Base-by-base conservation (phyloP, 2,113 vertebrate genomes). In the Melozone crissalis region DNA sequence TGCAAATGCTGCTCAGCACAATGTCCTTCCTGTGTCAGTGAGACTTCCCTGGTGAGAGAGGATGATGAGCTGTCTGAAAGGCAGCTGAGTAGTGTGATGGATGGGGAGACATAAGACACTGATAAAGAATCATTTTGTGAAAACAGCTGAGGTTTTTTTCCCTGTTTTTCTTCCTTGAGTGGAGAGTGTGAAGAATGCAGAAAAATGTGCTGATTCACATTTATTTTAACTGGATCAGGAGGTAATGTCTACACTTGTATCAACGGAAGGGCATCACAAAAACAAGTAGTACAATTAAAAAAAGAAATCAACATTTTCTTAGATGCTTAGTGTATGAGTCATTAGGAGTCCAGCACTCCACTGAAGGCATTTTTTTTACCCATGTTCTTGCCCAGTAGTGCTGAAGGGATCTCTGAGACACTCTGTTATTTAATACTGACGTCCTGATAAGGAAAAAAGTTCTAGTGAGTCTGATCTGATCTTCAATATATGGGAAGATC, bases 1-100 rank as follows among this genome's bases (percentile, higher is more conserved):
- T 62, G 76, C 39, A 72, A 33, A 41, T 0, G 3, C 37, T 76
- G 37, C 44, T 76, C 0, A 0, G 22, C 1, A 2, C 15, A 27
- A 16, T 0, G 0, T 76, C 30, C 41, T 76, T 33, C 28, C 41
- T 7, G 62, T 68, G 23, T 13, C 62, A 18, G 9, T 20, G 59
- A 0, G 5, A 19, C 33, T 65, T 47, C 21, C n/a, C 22, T 0
- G 1, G 5, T 12, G 19, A 76, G 49, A 41, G 22, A 57, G 44
- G 21, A 9, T 61, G 71, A 57, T 22, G 51, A 61, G n/a, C 31
- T 83, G 44, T 54, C 74, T 44, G 21, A 66, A 78, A 89, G 20
- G 52, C 31, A 78, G 51, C 17, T 5, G 3, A 73, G 35, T 49
- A 68, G 30, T 0, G 0, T 61, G 57, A 13, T 59, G 22, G 18